Base-by-base conservation (phyloP, 2,888 invertebrate species). In the Drosophila subsilvestris region DNA sequence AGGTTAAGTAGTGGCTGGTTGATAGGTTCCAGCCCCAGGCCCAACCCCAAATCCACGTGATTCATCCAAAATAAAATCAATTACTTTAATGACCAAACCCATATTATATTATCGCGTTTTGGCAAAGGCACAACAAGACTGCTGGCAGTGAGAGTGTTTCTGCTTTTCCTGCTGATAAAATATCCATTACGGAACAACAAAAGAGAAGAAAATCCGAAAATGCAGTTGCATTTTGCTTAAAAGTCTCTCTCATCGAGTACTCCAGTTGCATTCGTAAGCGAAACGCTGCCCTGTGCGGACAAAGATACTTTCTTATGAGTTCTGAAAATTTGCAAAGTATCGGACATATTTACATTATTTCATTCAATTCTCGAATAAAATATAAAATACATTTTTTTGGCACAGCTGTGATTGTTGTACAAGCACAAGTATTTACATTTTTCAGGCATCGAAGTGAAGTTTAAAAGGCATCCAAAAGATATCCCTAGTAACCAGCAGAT, bases 31-130 rank as follows among this genome's bases (percentile, higher is more conserved):
- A 37, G 14, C 7, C n/a, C 37, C 37, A 7, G 14, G 20, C 18
- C 7, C 20, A 18, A 29, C 9, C 2, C 17, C 42, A 32, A 37
- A 27, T 5, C 32, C 44, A 10, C 27, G 32, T 59, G 70, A 69
- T 60, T 69, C 68, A 60, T 48, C 12, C 3, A 20, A 45, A 56
- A 56, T 14, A 70, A 59, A 70, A 69, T 27, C 49, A 54, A 45
- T 22, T 48, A 58, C n/a, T 10, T 10, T 22, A 67, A 20, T 25
- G 20, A 0, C 22, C 3, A 29, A 37, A 32, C 14, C 14, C n/a
- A 54, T 45, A n/a, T 1, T 1, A 47, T 47, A 47, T 20, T 47
- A 47, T 47, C 18, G 20, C 37, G 6, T 37, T 37, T 47, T 47
- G 6, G 47, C 5, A 20, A 18, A 45, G 17, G 18, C 17, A 17